Percentiles rank a stretch among this genome's conserved stretches.
phyloP scores from a whole-genome alignment of 2,113 vertebrate species.

The Jacana jacana region DNA sequence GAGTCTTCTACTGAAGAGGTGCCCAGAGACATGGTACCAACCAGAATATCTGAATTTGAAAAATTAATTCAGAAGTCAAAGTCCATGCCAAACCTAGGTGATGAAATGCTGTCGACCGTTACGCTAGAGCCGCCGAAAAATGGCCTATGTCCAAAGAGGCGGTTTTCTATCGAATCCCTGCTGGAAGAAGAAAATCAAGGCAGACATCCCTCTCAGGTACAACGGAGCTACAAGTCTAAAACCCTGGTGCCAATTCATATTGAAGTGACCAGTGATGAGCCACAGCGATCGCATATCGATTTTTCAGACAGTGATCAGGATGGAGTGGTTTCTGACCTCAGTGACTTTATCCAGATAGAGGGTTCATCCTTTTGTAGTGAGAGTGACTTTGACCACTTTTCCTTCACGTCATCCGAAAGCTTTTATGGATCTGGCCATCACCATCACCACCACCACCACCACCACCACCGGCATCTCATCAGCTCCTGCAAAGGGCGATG shows the following conservation, averaged over 20 bases:
- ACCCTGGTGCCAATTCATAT: constrained; percentile 83
- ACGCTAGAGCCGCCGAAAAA: constrained; percentile 83
- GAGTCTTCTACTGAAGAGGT: constrained; percentile 84
- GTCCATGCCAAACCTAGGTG: constrained; percentile 92
- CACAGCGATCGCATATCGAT: constrained; percentile 73
- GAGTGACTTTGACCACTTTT: constrained; percentile 95
- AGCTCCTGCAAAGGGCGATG: constrained; percentile 95
- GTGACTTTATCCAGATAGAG: constrained; percentile 91
- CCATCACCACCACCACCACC: constrained; percentile 88
- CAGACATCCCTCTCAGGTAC: constrained; percentile 75
- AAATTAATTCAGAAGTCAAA: constrained; percentile 93
- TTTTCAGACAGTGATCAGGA: constrained; percentile 95
- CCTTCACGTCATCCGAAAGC: constrained; percentile 92
- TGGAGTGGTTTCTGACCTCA: constrained; percentile 87
- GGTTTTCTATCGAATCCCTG: constrained; percentile 92
- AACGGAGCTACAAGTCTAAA: constrained; percentile 76
- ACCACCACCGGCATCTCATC: constrained; percentile 86
- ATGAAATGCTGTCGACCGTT: constrained; percentile 82
- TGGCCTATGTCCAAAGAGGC: constrained; percentile 83
- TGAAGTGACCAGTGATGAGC: constrained; percentile 81
- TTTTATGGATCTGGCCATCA: constrained; percentile 85
- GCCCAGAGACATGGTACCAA: constrained; percentile 88
- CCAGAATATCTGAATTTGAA: constrained; percentile 90
- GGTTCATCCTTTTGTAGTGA: constrained; percentile 97
- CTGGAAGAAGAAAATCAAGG: constrained; percentile 84